These are phyloP conservation scores for Agrochola macilenta DNA, from an alignment of 2,888 invertebrate species.

Conservation along the genomic window DNA sequence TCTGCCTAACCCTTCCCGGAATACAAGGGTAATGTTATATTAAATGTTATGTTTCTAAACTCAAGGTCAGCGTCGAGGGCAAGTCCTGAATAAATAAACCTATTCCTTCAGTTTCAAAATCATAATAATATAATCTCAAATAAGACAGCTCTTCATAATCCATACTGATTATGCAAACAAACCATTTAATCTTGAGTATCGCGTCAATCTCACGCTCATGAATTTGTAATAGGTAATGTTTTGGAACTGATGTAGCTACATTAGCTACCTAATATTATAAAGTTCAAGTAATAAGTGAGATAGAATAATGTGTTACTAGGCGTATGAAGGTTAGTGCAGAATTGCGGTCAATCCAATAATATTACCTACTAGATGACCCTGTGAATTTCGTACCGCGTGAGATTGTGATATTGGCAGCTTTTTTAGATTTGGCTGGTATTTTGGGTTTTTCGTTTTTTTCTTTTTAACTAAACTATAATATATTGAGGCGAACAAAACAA, in stretches of 20 bases:
- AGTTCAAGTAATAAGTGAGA: not conserved
- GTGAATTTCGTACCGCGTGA: too few relatives aligned
- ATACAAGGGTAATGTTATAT: too few relatives aligned
- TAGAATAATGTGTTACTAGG: too few relatives aligned
- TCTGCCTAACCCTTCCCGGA: too few relatives aligned
- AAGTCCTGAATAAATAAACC: not conserved
- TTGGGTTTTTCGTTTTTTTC: too few relatives aligned
- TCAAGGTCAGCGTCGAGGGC: not conserved
- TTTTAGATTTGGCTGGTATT: too few relatives aligned
- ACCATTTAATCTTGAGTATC: conserved; percentile 27
- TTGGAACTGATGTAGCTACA: not conserved
- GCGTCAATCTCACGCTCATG: conserved; percentile 36
- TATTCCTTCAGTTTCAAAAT: not conserved
- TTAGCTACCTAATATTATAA: too few relatives aligned
- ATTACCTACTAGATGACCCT: too few relatives aligned
- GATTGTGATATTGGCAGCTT: too few relatives aligned
- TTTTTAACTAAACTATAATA: too few relatives aligned
- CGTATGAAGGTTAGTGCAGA: not conserved
- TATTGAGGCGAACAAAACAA: too few relatives aligned
- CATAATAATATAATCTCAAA: conserved; percentile 3
- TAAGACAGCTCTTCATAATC: conserved; percentile 26
- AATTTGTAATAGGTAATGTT: conserved; percentile 31
- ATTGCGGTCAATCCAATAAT: not conserved
- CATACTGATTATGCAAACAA: conserved; percentile 4
- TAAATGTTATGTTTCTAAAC: not conserved